Conservation (phyloP, 2,888 invertebrate genomes). For the Patella ulyssiponensis region DNA sequence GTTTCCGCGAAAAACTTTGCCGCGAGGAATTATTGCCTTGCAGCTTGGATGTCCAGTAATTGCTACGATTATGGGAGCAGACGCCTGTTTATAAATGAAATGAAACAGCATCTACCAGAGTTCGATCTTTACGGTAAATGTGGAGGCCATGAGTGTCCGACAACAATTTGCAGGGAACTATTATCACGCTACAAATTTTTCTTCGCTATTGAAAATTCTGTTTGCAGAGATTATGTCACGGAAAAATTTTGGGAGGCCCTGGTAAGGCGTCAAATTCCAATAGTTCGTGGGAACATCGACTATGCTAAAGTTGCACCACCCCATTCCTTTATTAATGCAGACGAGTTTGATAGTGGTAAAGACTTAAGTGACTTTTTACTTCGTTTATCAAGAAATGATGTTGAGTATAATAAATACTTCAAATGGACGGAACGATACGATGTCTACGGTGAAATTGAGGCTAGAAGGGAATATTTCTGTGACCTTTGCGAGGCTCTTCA, state of each 20-base stretch:
- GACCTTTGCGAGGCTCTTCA: constrained; percentile 53
- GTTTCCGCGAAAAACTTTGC: constrained; percentile 31
- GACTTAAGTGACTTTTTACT: constrained; percentile 40
- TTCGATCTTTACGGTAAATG: constrained; percentile 54
- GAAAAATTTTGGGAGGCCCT: constrained; percentile 57
- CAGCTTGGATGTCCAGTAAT: constrained; percentile 47
- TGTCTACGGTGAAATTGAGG: constrained; percentile 40
- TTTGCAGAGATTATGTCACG: constrained; percentile 55
- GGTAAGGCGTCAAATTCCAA: constrained; percentile 48
- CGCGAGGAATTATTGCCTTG: constrained; percentile 32
- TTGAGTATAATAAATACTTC: constrained; percentile 53
- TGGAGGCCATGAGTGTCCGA: constrained; percentile 40
- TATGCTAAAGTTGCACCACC: constrained; percentile 35
- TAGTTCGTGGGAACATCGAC: constrained; percentile 50
- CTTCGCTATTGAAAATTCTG: constrained; percentile 54
- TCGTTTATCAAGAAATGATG: constrained; percentile 42
- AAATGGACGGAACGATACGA: constrained; percentile 44
- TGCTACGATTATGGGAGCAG: constrained; percentile 41
- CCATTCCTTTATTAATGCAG: constrained; percentile 43
- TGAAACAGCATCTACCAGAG: constrained; percentile 19
- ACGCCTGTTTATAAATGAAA: constrained; percentile 28
- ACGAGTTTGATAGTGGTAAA: constrained; percentile 41
- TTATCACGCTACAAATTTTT: constrained; percentile 52
- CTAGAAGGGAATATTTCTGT: constrained; percentile 43
- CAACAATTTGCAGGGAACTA: constrained; percentile 37